phyloP scores from a whole-genome alignment of 2,113 vertebrate species.

The Alosa alosa region DNA sequence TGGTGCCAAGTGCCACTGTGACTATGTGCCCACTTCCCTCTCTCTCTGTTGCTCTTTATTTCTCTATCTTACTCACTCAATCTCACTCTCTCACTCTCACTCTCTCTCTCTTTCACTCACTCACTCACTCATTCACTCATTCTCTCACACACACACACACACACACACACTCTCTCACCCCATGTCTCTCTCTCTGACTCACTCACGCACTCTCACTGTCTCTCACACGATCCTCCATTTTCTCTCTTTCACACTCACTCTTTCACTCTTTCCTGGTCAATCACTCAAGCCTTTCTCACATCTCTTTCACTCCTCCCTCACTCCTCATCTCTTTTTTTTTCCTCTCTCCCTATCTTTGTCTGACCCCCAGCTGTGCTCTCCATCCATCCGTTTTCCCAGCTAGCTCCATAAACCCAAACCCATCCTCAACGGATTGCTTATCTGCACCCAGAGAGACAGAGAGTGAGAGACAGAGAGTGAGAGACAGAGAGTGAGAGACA shows the following conservation, averaged over 20 bases:
- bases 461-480: no score
- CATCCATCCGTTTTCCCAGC: background rate
- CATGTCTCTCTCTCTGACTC: background rate
- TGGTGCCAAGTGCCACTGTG: slow-evolving; percentile 5
- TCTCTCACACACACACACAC: background rate
- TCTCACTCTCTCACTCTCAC: slow-evolving; percentile 16
- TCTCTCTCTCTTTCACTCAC: background rate
- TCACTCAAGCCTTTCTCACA: background rate
- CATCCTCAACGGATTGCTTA: background rate
- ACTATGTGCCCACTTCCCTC: background rate
- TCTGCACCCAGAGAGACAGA: background rate
- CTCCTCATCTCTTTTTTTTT: background rate
- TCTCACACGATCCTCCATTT: slow-evolving; percentile 2
- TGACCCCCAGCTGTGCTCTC: slow-evolving; percentile 35
- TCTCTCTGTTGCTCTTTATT: background rate
- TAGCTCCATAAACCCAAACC: no score
- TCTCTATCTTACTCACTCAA: slow-evolving; percentile 23
- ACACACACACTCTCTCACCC: background rate
- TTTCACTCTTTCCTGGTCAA: background rate
- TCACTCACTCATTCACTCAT: background rate
- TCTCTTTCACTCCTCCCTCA: background rate
- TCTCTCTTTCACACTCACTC: background rate
- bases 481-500: no score
- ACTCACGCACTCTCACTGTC: slow-evolving; percentile 20
- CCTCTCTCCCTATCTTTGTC: background rate